Conservation (phyloP, 2,113 vertebrate species). For the Cyanoliseus patagonus region DNA sequence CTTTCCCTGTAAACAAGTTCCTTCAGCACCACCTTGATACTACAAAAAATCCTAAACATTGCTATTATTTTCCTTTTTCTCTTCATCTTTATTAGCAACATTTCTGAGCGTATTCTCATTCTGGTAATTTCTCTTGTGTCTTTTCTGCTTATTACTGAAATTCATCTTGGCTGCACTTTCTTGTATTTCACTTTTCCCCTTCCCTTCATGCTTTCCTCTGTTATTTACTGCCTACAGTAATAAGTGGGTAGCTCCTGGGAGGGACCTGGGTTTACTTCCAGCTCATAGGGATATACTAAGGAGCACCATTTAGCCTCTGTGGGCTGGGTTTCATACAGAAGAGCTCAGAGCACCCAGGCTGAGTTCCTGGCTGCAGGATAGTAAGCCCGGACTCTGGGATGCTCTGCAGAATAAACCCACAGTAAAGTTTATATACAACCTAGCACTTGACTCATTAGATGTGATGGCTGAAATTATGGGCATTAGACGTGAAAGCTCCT, state of each 20-base stretch:
- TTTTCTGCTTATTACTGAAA: neutral
- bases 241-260: rapidly evolving
- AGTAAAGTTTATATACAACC: neutral
- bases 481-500: neutral
- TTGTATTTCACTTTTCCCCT: neutral
- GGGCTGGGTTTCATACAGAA: neutral
- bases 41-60: neutral
- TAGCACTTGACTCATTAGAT: neutral
- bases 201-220: neutral
- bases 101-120: neutral
- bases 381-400: neutral
- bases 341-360: neutral
- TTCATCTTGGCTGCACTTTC: neutral
- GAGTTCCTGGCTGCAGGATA: neutral
- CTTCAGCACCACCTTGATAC: neutral
- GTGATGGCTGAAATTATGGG: neutral
- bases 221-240: neutral
- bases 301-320: rapidly evolving
- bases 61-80: neutral
- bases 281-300: rapidly evolving
- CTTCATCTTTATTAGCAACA: neutral
- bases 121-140: neutral
- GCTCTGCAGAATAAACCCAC: neutral
- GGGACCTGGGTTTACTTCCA: neutral
- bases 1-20: neutral